phyloP scores from a whole-genome alignment of 2,113 vertebrate genomes.

The Mola mola region DNA sequence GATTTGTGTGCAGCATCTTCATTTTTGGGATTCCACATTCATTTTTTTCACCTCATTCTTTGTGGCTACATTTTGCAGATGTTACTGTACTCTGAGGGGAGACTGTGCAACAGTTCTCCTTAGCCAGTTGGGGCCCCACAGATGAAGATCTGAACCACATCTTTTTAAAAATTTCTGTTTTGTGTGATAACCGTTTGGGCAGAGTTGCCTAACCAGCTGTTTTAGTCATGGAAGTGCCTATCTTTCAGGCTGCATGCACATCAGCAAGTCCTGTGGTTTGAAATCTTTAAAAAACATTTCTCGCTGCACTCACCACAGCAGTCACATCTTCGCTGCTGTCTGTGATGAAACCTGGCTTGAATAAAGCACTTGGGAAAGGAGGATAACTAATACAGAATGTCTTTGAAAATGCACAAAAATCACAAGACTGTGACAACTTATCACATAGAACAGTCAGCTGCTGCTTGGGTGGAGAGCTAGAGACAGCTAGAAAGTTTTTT shows the following conservation, averaged over 20 bases:
- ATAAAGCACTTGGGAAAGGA: slow-evolving; percentile 1
- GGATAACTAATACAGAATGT: slow-evolving; percentile 4
- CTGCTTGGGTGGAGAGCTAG: slow-evolving; percentile 16
- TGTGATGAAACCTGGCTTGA: background rate
- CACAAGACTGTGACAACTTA: slow-evolving; percentile 46
- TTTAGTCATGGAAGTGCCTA: slow-evolving; percentile 25
- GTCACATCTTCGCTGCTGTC: slow-evolving; percentile 10
- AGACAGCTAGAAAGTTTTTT: slow-evolving; percentile 20
- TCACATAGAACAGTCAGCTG: slow-evolving; percentile 52
- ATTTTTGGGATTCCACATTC: slow-evolving; percentile 7
- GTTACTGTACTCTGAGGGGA: background rate
- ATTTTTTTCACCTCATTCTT: background rate
- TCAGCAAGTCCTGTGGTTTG: slow-evolving; percentile 1
- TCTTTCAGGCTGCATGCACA: slow-evolving; percentile 28
- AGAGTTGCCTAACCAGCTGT: slow-evolving; percentile 17
- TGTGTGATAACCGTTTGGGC: slow-evolving; percentile 53
- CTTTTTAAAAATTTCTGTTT: slow-evolving; percentile 44
- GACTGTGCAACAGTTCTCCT: slow-evolving; percentile 2
- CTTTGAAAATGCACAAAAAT: slow-evolving; percentile 34
- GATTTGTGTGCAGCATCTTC: slow-evolving; percentile 3
- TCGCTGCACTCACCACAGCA: background rate
- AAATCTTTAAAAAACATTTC: slow-evolving; percentile 17
- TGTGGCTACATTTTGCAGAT: slow-evolving; percentile 21
- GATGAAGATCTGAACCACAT: slow-evolving; percentile 39
- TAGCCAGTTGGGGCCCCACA: slow-evolving; percentile 12